Conservation (phyloP, 1,140 invertebrate species). For the Brachystomella parvula region DNA sequence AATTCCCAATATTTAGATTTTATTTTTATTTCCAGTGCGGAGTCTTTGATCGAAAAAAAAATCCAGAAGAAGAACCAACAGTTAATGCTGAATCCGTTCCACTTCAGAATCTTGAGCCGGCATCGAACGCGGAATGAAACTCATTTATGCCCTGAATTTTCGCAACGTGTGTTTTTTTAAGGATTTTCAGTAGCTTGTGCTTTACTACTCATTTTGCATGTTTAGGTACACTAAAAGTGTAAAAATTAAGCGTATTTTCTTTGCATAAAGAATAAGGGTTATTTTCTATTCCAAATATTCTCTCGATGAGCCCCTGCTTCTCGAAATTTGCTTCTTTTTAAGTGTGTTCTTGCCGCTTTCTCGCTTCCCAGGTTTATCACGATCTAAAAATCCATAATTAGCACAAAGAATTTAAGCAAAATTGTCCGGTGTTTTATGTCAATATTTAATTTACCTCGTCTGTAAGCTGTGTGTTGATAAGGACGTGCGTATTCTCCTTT, state of each 20-base stretch:
- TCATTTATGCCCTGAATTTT: not conserved
- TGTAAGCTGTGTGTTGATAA: constrained; percentile 14
- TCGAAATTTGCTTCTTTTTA: constrained; percentile 16
- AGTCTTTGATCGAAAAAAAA: constrained; percentile 11
- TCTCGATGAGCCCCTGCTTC: constrained; percentile 12
- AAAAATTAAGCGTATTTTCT: not conserved
- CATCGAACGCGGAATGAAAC: not conserved
- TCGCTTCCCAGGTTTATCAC: not conserved
- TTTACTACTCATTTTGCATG: not conserved
- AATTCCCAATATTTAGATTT: not conserved
- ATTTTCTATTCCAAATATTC: constrained; percentile 22
- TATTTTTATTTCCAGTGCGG: constrained; percentile 14
- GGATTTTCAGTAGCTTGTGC: not conserved
- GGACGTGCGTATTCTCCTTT: constrained; percentile 23
- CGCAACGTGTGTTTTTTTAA: not conserved
- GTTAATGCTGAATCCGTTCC: not conserved
- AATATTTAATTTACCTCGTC: not conserved
- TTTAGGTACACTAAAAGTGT: not conserved
- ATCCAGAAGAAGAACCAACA: not conserved
- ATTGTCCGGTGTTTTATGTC: not conserved
- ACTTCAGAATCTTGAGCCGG: not conserved
- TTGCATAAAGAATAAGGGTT: not conserved
- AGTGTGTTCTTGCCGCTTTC: constrained; percentile 5
- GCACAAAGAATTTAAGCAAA: not conserved
- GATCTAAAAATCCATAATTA: not conserved